Conservation (phyloP, 2,797 vertebrate species). For the Acestrorhynchus altus region DNA sequence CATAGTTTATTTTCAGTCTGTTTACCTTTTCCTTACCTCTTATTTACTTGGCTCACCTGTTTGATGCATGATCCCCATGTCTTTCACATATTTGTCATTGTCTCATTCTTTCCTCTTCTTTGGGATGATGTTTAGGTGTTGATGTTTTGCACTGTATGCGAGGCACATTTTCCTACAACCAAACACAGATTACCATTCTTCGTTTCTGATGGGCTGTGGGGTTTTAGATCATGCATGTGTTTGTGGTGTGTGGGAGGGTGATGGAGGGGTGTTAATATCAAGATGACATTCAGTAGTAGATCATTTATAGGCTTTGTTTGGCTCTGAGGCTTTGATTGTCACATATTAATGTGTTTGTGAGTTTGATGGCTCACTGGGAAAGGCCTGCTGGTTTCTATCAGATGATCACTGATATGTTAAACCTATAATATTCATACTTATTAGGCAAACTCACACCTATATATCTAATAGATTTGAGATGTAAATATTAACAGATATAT, state of each 20-base stretch:
- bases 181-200: neutral
- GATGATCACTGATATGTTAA: neutral
- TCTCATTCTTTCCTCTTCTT: neutral
- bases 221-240: constrained; percentile 9
- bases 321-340: neutral
- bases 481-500: no score
- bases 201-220: neutral
- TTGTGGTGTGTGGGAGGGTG: constrained; percentile 28
- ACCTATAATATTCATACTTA: neutral
- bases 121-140: neutral
- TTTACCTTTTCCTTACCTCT: neutral
- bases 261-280: constrained; percentile 28
- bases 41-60: neutral
- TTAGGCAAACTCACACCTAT: no score
- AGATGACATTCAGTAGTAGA: constrained; percentile 24
- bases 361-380: constrained; percentile 9
- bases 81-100: no score
- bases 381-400: constrained; percentile 7
- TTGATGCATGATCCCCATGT: neutral
- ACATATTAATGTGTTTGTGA: neutral
- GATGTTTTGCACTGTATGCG: neutral
- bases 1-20: neutral
- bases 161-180: neutral
- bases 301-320: constrained; percentile 23
- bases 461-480: no score